Percentiles rank a stretch among this genome's conserved stretches.
These are phyloP conservation scores for Drosophila multiciliata DNA, from an alignment of 2,888 invertebrate species.

Conservation along the genomic window DNA sequence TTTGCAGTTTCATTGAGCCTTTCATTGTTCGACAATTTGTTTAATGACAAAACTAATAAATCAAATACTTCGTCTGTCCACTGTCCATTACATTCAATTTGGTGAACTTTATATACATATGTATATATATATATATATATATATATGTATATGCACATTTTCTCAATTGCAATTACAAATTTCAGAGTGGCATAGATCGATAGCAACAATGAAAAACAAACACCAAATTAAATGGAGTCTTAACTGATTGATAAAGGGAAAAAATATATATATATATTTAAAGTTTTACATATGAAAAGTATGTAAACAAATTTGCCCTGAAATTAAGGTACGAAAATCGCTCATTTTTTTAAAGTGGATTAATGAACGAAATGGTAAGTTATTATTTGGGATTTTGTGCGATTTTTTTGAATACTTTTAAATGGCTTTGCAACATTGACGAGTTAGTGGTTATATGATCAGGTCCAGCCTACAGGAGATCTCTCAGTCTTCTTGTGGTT, in stretches of 20 bases:
- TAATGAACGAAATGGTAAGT: too few species aligned
- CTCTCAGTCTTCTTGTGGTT: neutral
- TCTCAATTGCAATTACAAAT: neutral
- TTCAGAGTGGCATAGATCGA: neutral
- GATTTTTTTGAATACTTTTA: neutral
- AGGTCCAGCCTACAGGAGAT: neutral
- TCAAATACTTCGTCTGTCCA: conserved; percentile 62
- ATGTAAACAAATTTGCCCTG: neutral
- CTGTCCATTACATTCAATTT: conserved; percentile 51
- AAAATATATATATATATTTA: too few species aligned
- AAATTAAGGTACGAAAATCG: neutral
- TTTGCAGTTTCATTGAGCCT: conserved; percentile 10
- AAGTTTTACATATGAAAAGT: neutral
- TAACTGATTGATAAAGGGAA: neutral
- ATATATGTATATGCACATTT: conserved; percentile 10
- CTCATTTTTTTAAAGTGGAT: too few species aligned
- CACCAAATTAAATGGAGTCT: neutral
- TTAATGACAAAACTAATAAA: conserved; percentile 76
- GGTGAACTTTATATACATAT: neutral
- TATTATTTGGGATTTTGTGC: too few species aligned
- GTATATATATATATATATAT: neutral
- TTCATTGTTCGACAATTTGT: conserved; percentile 75
- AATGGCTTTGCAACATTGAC: neutral
- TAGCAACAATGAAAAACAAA: neutral
- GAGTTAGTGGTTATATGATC: neutral